Evolutionary conservation across 2,113 vertebrate species (phyloP), one percentile per base, ranked within the genome.

Genomic region (Proterorhinus semilunaris): DNA sequence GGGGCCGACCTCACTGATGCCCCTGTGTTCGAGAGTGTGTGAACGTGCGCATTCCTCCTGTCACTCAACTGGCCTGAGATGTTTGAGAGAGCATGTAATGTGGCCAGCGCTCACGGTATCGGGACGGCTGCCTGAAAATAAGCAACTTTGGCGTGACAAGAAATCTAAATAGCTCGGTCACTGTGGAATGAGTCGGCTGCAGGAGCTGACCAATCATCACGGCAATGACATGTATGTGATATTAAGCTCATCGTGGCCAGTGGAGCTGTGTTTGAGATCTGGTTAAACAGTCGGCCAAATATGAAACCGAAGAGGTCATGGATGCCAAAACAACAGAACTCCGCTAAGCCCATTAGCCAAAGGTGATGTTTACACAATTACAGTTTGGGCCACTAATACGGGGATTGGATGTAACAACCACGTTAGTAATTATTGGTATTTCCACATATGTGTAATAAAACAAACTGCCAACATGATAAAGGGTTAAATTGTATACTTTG

Each of bases 171-270:
- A 63, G 58, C 75, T 80, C 58, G 68, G 82, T 83, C 75, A 66
- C 79, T 73, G 62, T 71, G 71, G 76, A 87, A 68, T 62, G 61
- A 76, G 68, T 72, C 7, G 61, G 59, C 65, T 75, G 69, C 65
- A 62, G 72, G 84, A 86, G 75, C 75, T 74, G 67, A 83, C 73
- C 78, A 68, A 73, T 87, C 80, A 79, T 81, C 66, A 78, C 79
- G 82, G 68, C 53, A 10, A 48, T 74, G 81, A 84, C 83, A 81
- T 83, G 86, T 87, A 65, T 58, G 27, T 77, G 73, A 72, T 72
- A 81, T 83, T 69, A 74, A 80, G 71, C 72, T 76, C 61, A 68
- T 78, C 76, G 73, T 17, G 51, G 55, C 80, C 62, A 36, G 1
- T 36, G 27, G 3, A 36, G 27, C 27, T 36, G 27, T 53, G 63